These are phyloP conservation scores for Amphibalanus amphitrite DNA, from an alignment of 1,140 invertebrate genomes.

Conservation along the genomic window DNA sequence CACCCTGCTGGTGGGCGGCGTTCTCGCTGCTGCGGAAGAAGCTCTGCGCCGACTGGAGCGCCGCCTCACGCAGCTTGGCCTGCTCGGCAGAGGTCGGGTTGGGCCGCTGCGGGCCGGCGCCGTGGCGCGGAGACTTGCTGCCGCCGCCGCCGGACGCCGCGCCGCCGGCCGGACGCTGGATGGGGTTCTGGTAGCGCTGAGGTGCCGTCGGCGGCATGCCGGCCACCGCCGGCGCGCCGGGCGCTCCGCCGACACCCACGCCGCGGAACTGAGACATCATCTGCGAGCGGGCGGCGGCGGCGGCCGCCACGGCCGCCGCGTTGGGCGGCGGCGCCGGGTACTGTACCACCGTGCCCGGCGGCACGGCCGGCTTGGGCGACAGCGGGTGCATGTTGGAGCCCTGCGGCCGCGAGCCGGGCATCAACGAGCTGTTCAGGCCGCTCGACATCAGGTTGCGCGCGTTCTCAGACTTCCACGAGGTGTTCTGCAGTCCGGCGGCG, in stretches of 20 bases:
- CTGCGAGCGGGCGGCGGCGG: neutral
- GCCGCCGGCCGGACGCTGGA: constrained; percentile 8
- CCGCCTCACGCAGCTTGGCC: constrained; percentile 23
- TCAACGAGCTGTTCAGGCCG: neutral
- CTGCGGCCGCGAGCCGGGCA: neutral
- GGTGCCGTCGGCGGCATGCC: neutral
- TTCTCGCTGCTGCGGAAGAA: constrained; percentile 18
- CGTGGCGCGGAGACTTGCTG: neutral
- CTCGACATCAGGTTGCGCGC: neutral
- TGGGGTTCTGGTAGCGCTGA: constrained; percentile 1
- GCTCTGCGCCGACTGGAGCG: constrained; percentile 22
- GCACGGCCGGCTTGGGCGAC: neutral
- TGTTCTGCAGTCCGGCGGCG: neutral
- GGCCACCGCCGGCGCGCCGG: neutral
- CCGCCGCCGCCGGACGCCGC: too few relatives aligned
- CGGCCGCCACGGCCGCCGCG: neutral
- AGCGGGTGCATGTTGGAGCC: neutral
- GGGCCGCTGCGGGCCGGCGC: constrained; percentile 9
- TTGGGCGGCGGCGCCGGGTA: neutral
- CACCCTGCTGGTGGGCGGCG: neutral
- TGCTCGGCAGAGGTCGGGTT: constrained; percentile 22
- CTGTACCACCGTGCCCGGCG: neutral
- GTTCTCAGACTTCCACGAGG: neutral
- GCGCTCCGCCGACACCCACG: neutral
- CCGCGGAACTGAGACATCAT: neutral